These are phyloP conservation scores for Oeneis ivallda DNA, from an alignment of 2,888 invertebrate genomes.

Conservation along the genomic window DNA sequence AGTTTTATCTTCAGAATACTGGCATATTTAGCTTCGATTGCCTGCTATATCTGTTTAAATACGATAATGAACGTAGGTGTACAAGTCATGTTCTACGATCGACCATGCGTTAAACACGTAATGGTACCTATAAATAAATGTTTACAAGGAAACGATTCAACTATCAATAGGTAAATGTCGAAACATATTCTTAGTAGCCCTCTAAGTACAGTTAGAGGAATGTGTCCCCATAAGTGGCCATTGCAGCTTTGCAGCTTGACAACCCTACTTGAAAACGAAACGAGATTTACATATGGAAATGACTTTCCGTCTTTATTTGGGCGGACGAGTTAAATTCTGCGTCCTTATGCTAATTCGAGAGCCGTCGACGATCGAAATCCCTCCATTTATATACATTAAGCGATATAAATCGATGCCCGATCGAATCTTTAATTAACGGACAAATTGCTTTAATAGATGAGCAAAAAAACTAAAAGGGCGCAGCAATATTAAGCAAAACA, in stretches of 20 bases:
- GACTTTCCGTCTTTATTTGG: constrained; percentile 75
- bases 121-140: neutral
- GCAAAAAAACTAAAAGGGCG: constrained; percentile 26
- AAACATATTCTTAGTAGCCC: neutral
- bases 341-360: constrained; percentile 67
- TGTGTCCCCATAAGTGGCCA: neutral
- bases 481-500: neutral
- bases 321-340: constrained; percentile 67
- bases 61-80: too few relatives aligned
- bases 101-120: neutral
- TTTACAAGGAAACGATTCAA: neutral
- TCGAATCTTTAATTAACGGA: constrained; percentile 37
- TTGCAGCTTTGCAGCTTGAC: neutral
- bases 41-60: too few relatives aligned
- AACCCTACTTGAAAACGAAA: constrained; percentile 56
- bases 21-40: too few relatives aligned
- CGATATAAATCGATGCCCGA: constrained; percentile 34
- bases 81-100: neutral
- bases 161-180: neutral
- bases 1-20: too few relatives aligned
- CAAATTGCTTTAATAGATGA: constrained; percentile 31
- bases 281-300: constrained; percentile 79
- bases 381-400: constrained; percentile 33
- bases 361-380: constrained; percentile 43
- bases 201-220: neutral